Base-by-base conservation (phyloP, 2,113 vertebrate genomes). In the Tympanuchus pallidicinctus region DNA sequence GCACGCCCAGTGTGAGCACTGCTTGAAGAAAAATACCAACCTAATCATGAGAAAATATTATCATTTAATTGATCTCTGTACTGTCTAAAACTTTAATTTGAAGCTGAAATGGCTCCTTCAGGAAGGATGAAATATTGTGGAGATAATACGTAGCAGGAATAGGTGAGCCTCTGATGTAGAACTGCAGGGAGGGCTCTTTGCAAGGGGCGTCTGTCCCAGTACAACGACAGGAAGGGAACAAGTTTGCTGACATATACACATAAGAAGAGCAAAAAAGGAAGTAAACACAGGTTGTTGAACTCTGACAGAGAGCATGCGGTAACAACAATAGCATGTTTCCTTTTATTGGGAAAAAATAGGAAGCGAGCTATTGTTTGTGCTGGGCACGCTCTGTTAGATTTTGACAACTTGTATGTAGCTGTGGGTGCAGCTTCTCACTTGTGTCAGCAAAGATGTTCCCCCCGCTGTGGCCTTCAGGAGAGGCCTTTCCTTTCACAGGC, bases 201-300 rank as follows among this genome's bases (percentile, higher is more conserved):
- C 27, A 59, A 81, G 24, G 12, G 21, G 2, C 38, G 30, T 1
- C 88, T 5, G 6, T 59, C 57, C 61, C 70, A 65, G 59, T 57
- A n/a, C 85, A 91, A 95, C 24, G 1, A 86, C 86, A 95, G 95
- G 93, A 95, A 96, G 77, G 43, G 90, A 91, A 45, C 0, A 0
- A 59, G 73, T 82, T 73, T 92, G 93, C 95, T 95, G 93, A 95
- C 73, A 94, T 32, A 82, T 54, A 73, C 43, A 69, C 80, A 81
- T 70, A 78, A 93, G 77, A 84, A 80, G 60, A 64, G 36, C 16
- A 72, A 77, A 61, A 48, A 88, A 71, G 86, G 67, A 95, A 66
- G 30, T 71, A 89, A 95, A 89, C 67, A 56, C 0, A 38, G 30
- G 40, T 56, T 88, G 67, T 80, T 88, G 79, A 94, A 94, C 79